These are phyloP conservation scores for Paralichthys olivaceus DNA, from an alignment of 2,113 vertebrate species.

Conservation along the genomic window DNA sequence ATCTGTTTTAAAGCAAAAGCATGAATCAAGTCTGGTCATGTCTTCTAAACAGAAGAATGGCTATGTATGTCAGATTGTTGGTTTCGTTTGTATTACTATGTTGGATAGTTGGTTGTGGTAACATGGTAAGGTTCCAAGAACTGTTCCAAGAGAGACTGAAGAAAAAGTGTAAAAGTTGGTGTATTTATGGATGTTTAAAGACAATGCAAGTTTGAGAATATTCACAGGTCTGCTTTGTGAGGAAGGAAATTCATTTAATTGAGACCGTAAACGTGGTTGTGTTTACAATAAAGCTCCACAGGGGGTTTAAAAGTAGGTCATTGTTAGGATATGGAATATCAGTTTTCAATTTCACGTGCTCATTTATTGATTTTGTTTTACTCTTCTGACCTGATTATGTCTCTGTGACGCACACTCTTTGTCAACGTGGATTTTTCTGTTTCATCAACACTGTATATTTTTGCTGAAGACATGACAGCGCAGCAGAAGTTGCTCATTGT, in stretches of 20 bases:
- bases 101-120: background rate
- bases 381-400: background rate
- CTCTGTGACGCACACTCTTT: no score
- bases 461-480: background rate
- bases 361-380: background rate
- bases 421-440: no score
- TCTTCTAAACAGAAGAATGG: background rate
- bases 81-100: background rate
- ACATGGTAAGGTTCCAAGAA: background rate
- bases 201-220: background rate
- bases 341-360: no score
- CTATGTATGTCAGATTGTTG: background rate
- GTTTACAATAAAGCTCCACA: no score
- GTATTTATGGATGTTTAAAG: background rate
- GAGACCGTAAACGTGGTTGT: no score
- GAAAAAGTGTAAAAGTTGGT: background rate
- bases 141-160: background rate
- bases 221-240: background rate
- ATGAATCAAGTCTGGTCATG: background rate
- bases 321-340: no score
- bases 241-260: background rate
- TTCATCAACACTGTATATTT: background rate
- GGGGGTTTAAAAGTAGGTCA: background rate
- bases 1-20: no score
- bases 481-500: background rate